A percentile compares a stretch with the other conserved stretches of the same genome.
Evolutionary conservation across 1,140 invertebrate genomes (phyloP).

Genomic region (Drosophila kikkawai): DNA sequence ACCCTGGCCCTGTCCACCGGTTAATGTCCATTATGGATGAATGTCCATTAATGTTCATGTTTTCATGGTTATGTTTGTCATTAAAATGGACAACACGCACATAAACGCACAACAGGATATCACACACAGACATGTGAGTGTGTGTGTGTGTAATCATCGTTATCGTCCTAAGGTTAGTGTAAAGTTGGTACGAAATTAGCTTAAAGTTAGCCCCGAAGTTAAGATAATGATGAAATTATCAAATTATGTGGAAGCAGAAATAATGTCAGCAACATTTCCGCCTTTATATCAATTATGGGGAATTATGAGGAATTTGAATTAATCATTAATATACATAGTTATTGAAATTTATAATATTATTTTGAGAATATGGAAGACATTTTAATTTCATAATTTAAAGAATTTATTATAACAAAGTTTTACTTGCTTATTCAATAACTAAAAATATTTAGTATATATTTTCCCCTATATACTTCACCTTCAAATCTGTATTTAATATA

Average conservation of each 20-base stretch:
- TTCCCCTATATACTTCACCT: neutral
- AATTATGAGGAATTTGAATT: neutral
- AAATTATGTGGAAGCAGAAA: neutral
- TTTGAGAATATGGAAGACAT: too few relatives aligned
- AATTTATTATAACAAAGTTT: neutral
- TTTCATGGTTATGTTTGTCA: constrained; percentile 67
- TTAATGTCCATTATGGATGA: constrained; percentile 64
- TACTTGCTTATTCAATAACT: neutral
- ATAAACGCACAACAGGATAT: constrained; percentile 31
- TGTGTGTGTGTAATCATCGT: constrained; percentile 19
- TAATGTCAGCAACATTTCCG: neutral
- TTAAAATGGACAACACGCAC: constrained; percentile 61
- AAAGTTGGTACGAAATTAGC: constrained; percentile 18
- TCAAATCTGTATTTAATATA: neutral
- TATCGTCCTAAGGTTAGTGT: constrained; percentile 20
- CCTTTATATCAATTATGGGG: neutral
- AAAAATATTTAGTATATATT: neutral
- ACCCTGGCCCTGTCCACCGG: constrained; percentile 1
- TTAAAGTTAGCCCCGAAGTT: constrained; percentile 8
- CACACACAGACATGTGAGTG: constrained; percentile 18
- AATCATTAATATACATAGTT: neutral
- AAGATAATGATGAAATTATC: constrained; percentile 7
- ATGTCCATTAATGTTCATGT: constrained; percentile 65
- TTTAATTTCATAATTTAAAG: neutral
- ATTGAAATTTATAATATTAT: too few relatives aligned